Percentiles rank a stretch among this genome's conserved stretches.
Evolutionary conservation across 2,113 vertebrate species (phyloP).

Genomic region (Sphaerodactylus townsendi): DNA sequence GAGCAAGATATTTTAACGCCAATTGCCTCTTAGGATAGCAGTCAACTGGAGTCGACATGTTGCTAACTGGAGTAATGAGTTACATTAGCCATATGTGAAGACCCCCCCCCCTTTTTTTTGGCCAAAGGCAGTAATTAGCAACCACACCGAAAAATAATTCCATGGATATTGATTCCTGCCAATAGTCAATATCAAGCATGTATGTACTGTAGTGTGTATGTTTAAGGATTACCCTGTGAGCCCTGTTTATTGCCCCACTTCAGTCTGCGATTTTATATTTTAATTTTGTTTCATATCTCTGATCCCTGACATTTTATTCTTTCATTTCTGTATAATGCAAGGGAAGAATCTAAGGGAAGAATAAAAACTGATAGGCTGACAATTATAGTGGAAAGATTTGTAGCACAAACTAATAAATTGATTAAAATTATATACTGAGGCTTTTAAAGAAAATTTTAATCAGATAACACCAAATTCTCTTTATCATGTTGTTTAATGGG

Average conservation of each 20-base stretch:
- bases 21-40: constrained; percentile 51
- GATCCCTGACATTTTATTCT: constrained; percentile 1
- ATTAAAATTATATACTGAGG: background rate
- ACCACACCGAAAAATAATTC: constrained; percentile 13
- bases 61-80: constrained; percentile 46
- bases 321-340: background rate
- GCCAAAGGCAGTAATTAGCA: constrained; percentile 38
- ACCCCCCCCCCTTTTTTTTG: no score
- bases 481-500: no score
- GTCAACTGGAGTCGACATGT: constrained; percentile 35
- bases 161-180: constrained; percentile 29
- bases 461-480: background rate
- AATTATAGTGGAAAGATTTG: background rate
- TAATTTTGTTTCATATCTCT: constrained; percentile 31
- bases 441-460: background rate
- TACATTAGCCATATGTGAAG: constrained; percentile 40
- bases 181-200: constrained; percentile 28
- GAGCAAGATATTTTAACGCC: constrained; percentile 36
- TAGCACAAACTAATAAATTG: background rate
- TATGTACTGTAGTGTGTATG: background rate
- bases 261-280: constrained; percentile 25
- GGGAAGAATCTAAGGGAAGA: background rate
- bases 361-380: constrained; percentile 7
- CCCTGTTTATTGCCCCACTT: background rate
- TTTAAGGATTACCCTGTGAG: constrained; percentile 23